phyloP scores from a whole-genome alignment of 2,797 vertebrate species.

The Neomorphus geoffroyi region DNA sequence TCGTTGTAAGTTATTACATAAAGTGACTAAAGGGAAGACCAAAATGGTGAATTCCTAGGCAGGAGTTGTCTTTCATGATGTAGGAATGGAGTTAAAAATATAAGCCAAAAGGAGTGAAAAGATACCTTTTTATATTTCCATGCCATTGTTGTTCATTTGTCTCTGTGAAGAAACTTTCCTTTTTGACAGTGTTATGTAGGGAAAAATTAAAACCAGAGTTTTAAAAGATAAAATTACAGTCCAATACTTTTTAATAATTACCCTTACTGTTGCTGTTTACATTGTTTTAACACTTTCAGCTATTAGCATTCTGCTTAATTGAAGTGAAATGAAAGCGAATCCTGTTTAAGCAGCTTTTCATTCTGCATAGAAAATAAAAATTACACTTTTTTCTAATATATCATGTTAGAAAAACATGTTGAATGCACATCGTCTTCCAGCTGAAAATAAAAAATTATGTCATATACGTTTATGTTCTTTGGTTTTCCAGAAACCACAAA shows the following conservation, averaged over 20 bases:
- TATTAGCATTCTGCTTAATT: slow-evolving; percentile 40
- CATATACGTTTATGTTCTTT: not conserved
- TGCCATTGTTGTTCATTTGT: not conserved
- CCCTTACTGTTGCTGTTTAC: slow-evolving; percentile 23
- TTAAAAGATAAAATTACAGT: slow-evolving; percentile 43
- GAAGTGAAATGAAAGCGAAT: slow-evolving; percentile 35
- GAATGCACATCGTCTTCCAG: not conserved
- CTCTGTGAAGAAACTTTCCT: not conserved
- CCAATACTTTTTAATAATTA: slow-evolving; percentile 32
- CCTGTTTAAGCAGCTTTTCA: slow-evolving; percentile 5
- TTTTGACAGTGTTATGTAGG: not conserved
- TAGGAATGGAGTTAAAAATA: not conserved
- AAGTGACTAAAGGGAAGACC: not conserved
- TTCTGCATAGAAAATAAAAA: not conserved
- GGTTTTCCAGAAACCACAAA: not conserved
- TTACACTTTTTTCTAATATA: not conserved
- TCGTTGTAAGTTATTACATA: not conserved
- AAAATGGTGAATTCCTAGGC: not conserved
- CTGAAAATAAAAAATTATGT: not conserved
- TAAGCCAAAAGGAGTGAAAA: not conserved
- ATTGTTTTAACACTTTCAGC: slow-evolving; percentile 12
- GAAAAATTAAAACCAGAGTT: slow-evolving; percentile 41
- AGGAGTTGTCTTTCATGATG: not conserved
- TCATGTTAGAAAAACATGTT: not conserved
- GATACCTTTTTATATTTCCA: not conserved